Evolutionary conservation across 2,797 vertebrate species (phyloP).

Genomic region (Rousettus madagascariensis): DNA sequence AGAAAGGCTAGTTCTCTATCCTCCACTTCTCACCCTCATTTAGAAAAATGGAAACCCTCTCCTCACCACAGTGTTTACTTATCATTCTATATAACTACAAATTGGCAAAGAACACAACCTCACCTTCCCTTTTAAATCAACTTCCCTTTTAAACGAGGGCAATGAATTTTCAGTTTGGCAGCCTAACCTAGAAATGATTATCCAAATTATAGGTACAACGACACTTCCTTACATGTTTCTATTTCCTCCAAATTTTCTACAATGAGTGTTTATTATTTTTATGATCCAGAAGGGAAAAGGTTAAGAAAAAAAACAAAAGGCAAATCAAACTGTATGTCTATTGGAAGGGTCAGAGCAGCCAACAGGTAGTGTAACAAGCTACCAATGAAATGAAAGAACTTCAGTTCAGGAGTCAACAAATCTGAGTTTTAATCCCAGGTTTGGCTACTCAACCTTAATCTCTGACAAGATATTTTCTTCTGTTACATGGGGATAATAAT

Average conservation of each 20-base stretch:
- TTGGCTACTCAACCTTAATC: background rate
- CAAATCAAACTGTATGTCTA: background rate
- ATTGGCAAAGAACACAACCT: background rate
- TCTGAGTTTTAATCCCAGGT: background rate
- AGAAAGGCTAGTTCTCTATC: background rate
- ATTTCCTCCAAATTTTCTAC: slow-evolving; percentile 4
- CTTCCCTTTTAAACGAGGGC: background rate
- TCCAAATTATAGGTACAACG: background rate
- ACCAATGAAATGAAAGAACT: background rate
- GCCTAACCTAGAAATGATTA: background rate
- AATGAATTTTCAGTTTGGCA: background rate
- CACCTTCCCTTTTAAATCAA: background rate
- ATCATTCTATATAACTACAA: background rate
- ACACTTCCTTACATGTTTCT: background rate
- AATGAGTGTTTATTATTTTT: background rate
- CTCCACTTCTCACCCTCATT: background rate
- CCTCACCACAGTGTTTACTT: background rate
- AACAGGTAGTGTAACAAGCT: background rate
- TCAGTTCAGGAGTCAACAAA: background rate
- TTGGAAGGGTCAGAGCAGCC: background rate
- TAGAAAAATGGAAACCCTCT: background rate
- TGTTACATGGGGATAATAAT: background rate
- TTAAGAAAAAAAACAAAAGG: background rate
- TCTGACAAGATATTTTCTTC: background rate
- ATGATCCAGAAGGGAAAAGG: background rate